These are phyloP conservation scores for Thelaira solivaga DNA, from an alignment of 2,888 invertebrate genomes.

Conservation along the genomic window DNA sequence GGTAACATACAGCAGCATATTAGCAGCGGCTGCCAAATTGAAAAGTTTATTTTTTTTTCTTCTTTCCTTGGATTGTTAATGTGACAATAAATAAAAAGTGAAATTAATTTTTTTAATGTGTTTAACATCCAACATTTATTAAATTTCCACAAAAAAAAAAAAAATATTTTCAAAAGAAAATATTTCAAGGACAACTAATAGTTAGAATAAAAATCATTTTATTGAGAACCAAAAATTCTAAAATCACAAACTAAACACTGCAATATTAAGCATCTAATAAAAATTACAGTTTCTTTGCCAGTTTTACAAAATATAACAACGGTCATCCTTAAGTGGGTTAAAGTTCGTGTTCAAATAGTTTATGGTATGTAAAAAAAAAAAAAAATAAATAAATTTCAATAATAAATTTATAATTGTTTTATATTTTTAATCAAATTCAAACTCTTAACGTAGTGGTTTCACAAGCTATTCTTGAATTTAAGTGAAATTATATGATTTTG, in stretches of 20 bases:
- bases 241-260: too few relatives aligned
- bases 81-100: conserved; percentile 61
- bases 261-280: too few relatives aligned
- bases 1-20: conserved; percentile 48
- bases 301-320: conserved; percentile 10
- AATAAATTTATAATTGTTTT: background rate
- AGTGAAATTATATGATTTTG: too few relatives aligned
- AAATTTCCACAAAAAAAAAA: conserved; percentile 2
- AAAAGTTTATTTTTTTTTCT: conserved; percentile 34
- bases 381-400: background rate
- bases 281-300: background rate
- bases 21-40: conserved; percentile 41
- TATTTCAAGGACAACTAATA: conserved; percentile 22
- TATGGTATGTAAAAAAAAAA: conserved; percentile 66
- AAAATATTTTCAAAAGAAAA: background rate
- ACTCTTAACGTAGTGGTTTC: too few relatives aligned
- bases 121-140: conserved; percentile 1
- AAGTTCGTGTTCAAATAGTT: conserved; percentile 58
- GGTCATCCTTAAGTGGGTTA: conserved; percentile 15
- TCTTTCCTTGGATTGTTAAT: conserved; percentile 40
- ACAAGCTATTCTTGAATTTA: too few relatives aligned
- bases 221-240: too few relatives aligned
- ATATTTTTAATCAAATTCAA: too few relatives aligned
- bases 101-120: conserved; percentile 51
- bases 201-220: background rate